Evolutionary conservation across 2,888 invertebrate species (phyloP).

Genomic region (Oscheius onirici): DNA sequence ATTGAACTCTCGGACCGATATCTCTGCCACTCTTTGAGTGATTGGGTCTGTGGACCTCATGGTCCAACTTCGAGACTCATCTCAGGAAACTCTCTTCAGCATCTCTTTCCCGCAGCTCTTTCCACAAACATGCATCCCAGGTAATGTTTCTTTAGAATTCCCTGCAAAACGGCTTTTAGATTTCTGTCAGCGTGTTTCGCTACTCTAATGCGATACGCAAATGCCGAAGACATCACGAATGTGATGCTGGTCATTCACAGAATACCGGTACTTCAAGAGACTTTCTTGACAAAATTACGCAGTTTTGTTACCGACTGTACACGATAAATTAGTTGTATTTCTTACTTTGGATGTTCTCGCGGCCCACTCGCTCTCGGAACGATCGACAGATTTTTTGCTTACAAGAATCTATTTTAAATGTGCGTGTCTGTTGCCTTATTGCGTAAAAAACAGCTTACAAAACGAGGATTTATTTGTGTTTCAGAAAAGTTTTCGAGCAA

Average conservation of each 20-base stretch:
- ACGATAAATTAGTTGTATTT: not conserved
- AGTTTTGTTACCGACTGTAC: slow-evolving; percentile 11
- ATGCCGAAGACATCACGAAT: not conserved
- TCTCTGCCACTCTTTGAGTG: slow-evolving; percentile 53
- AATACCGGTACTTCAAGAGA: not conserved
- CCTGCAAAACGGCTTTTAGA: not conserved
- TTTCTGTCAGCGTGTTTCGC: slow-evolving; percentile 21
- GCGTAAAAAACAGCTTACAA: not conserved
- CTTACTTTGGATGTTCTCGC: not conserved
- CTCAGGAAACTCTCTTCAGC: slow-evolving; percentile 51
- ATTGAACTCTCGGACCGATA: slow-evolving; percentile 66
- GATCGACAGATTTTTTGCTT: too few relatives aligned
- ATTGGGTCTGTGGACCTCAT: slow-evolving; percentile 47
- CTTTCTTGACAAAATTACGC: slow-evolving; percentile 14
- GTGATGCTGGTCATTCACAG: not conserved
- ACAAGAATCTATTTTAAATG: too few relatives aligned
- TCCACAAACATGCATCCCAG: slow-evolving; percentile 31
- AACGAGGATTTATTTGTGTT: not conserved
- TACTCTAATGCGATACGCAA: slow-evolving; percentile 14
- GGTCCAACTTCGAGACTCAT: slow-evolving; percentile 52
- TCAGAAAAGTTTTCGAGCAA: not conserved
- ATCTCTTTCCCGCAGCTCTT: slow-evolving; percentile 52
- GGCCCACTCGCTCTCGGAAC: not conserved
- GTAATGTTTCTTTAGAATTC: not conserved
- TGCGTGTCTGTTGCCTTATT: not conserved